Percentiles rank a stretch among this genome's conserved stretches.
phyloP scores from a whole-genome alignment of 2,797 vertebrate genomes.

The Mormyrus hasselquistii region DNA sequence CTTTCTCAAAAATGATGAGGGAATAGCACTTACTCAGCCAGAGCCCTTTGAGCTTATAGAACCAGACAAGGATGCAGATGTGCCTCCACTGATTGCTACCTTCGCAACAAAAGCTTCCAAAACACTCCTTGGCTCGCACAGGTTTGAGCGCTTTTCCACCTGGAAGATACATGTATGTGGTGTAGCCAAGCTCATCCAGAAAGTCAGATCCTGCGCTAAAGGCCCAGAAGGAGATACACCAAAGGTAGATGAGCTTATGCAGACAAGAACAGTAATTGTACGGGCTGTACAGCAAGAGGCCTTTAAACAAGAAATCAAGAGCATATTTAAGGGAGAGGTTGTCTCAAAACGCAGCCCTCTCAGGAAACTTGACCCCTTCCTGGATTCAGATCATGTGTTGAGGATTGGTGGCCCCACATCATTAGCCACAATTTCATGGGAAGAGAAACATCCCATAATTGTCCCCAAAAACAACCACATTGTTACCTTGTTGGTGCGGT shows the following conservation, averaged over 20 bases:
- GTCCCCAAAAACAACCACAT: too few species aligned
- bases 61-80: not conserved
- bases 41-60: not conserved
- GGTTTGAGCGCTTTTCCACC: not conserved
- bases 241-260: not conserved
- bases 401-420: not conserved
- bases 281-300: not conserved
- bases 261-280: not conserved
- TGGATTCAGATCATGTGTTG: not conserved
- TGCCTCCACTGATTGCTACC: not conserved
- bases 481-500: too few species aligned
- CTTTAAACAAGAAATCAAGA: not conserved
- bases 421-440: not conserved
- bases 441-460: too few species aligned
- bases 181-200: not conserved
- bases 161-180: not conserved
- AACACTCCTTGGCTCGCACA: not conserved
- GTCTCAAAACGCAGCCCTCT: not conserved
- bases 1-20: not conserved
- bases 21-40: too few species aligned
- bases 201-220: not conserved
- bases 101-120: not conserved
- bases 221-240: not conserved
- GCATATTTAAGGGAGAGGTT: not conserved
- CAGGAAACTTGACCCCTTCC: slow-evolving; percentile 2